A percentile compares a stretch with the other conserved stretches of the same genome.
phyloP scores from a whole-genome alignment of 2,113 vertebrate genomes.

The Zootoca vivipara region DNA sequence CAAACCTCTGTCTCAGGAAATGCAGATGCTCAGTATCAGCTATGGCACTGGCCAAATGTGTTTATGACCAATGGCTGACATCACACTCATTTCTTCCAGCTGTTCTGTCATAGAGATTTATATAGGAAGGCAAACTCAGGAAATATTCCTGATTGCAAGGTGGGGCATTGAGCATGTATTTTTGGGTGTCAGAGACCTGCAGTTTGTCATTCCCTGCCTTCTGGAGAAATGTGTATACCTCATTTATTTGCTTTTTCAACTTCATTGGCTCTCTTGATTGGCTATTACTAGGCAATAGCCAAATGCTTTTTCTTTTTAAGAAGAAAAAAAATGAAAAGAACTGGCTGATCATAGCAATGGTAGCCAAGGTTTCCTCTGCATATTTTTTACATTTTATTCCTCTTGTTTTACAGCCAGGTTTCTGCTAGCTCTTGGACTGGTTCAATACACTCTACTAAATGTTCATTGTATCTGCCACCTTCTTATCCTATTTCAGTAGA shows the following conservation, averaged over 20 bases:
- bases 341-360: background rate
- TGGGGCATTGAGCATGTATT: background rate
- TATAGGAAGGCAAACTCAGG: background rate
- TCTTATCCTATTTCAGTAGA: conserved; percentile 64
- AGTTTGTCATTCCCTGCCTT: background rate
- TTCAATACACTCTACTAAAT: conserved; percentile 53
- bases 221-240: conserved; percentile 22
- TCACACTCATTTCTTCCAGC: background rate
- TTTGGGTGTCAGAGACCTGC: background rate
- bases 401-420: conserved; percentile 40
- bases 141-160: background rate
- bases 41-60: background rate
- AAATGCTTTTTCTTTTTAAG: background rate
- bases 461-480: conserved; percentile 64
- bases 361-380: conserved; percentile 7
- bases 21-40: background rate
- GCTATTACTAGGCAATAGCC: conserved; percentile 3
- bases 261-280: conserved; percentile 18
- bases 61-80: background rate
- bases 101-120: background rate
- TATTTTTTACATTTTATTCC: conserved; percentile 20
- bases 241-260: conserved; percentile 37
- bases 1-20: background rate
- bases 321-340: conserved; percentile 5
- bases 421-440: conserved; percentile 51